These are phyloP conservation scores for Toxostoma redivivum DNA, from an alignment of 2,113 vertebrate species.

Conservation along the genomic window DNA sequence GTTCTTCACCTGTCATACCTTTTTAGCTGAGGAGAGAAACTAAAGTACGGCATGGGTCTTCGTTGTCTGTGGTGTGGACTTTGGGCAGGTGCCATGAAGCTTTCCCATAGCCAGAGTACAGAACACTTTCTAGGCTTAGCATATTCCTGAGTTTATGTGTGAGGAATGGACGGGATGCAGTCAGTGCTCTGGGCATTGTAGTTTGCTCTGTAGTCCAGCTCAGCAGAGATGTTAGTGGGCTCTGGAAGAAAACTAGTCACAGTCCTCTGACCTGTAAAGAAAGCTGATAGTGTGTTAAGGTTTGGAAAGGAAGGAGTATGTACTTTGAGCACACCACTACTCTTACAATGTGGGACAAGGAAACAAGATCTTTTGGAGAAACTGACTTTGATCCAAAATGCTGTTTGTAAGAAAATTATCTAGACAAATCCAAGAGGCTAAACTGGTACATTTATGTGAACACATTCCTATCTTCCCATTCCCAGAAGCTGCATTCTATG, in stretches of 20 bases:
- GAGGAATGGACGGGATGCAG: fast-evolving
- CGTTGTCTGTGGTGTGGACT: background rate
- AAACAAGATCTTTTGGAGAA: background rate
- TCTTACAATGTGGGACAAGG: background rate
- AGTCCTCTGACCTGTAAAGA: background rate
- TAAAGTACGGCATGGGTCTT: fast-evolving
- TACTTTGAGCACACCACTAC: background rate
- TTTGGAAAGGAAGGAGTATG: background rate
- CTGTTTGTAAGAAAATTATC: background rate
- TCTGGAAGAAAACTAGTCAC: background rate
- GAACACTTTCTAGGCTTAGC: background rate
- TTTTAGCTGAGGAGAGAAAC: background rate
- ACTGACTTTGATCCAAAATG: background rate
- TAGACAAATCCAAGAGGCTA: background rate
- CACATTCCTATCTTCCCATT: background rate
- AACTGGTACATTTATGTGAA: background rate
- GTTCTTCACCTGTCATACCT: background rate
- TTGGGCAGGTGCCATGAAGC: background rate
- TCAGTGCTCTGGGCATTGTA: background rate
- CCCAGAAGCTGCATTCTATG: background rate
- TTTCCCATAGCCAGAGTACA: background rate
- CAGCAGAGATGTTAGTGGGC: background rate
- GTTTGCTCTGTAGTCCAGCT: background rate
- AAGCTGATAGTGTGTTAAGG: background rate
- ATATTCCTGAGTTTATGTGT: fast-evolving